Percentiles rank a stretch among this genome's conserved stretches.
These are phyloP conservation scores for Cydia pomonella DNA, from an alignment of 1,140 invertebrate genomes.

Conservation along the genomic window DNA sequence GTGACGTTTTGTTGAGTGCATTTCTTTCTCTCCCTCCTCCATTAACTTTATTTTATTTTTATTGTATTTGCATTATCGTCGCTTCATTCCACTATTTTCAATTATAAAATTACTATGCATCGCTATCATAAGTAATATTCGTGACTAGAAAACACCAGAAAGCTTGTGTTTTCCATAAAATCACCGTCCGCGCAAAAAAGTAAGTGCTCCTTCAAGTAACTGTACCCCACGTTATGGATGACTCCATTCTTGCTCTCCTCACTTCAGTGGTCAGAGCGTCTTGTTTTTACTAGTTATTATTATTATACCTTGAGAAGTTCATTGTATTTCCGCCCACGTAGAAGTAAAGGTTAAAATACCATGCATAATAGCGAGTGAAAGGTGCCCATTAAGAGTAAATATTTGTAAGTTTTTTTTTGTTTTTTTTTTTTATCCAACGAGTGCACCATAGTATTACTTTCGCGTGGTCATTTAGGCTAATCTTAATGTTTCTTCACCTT, in stretches of 20 bases:
- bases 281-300: conserved; percentile 8
- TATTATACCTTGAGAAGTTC: conserved; percentile 30
- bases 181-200: neutral
- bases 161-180: neutral
- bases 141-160: neutral
- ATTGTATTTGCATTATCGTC: neutral
- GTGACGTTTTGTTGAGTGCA: conserved; percentile 24
- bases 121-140: neutral
- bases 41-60: conserved; percentile 31
- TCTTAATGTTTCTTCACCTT: conserved; percentile 6
- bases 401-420: conserved; percentile 24
- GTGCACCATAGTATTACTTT: neutral
- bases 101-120: neutral
- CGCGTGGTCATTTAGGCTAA: conserved; percentile 6
- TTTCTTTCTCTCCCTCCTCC: conserved; percentile 14
- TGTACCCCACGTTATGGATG: conserved; percentile 26
- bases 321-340: conserved; percentile 32
- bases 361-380: conserved; percentile 15
- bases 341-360: conserved; percentile 28
- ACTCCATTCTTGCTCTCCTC: conserved; percentile 26
- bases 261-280: conserved; percentile 28
- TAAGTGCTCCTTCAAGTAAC: conserved; percentile 26
- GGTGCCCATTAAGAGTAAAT: conserved; percentile 14
- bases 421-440: neutral
- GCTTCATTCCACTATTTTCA: neutral